Evolutionary conservation across 2,797 vertebrate genomes (phyloP).

Genomic region (Acipenser oxyrinchus): DNA sequence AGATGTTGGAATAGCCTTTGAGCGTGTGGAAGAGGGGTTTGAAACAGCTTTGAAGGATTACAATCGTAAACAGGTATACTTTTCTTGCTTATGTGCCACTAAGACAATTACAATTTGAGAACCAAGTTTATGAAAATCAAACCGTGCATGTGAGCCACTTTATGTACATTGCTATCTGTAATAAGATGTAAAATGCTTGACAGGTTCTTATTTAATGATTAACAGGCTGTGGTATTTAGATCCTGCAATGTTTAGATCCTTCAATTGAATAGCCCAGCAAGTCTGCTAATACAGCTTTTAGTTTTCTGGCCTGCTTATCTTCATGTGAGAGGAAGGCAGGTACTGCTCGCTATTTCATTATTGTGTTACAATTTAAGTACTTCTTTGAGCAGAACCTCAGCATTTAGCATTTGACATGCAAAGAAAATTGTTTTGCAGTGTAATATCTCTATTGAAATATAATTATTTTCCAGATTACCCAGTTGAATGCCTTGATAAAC

Average conservation of each 20-base stretch:
- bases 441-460: slow-evolving; percentile 67
- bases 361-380: neutral
- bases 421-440: slow-evolving; percentile 45
- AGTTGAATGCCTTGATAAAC: slow-evolving; percentile 86
- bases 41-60: slow-evolving; percentile 64
- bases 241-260: no score
- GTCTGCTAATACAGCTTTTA: neutral
- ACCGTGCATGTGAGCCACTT: no score
- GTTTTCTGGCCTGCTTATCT: neutral
- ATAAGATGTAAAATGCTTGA: no score
- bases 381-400: slow-evolving; percentile 33
- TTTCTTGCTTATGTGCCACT: neutral
- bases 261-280: no score
- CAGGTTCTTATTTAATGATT: no score
- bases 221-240: no score
- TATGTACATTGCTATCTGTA: no score
- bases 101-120: no score
- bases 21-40: slow-evolving; percentile 60
- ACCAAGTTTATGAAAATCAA: no score
- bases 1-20: slow-evolving; percentile 63
- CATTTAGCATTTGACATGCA: slow-evolving; percentile 64
- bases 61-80: slow-evolving; percentile 56
- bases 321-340: neutral
- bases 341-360: neutral
- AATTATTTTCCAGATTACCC: slow-evolving; percentile 75